Base-by-base conservation (phyloP, 2,797 vertebrate species). In the Falco columbarius region DNA sequence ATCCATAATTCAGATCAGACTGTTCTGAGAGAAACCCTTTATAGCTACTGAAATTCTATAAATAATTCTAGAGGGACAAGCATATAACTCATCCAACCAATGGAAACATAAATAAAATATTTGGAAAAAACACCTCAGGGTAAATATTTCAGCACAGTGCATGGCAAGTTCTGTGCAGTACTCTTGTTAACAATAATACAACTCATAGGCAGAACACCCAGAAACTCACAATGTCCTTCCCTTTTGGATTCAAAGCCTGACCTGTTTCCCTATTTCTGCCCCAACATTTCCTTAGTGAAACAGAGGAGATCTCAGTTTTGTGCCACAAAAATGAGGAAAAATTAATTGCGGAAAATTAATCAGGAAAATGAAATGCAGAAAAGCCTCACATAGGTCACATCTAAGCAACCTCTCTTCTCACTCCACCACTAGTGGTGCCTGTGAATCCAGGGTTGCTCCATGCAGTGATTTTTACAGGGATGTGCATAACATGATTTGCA, bases 1-100 rank as follows among this genome's bases (percentile, higher is more conserved):
- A 96, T 97, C 63, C 86, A 97, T 97, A 96, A 97, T 97, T 96
- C 96, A 96, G 84, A 89, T 74, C 80, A 88, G 95, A 83, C 95
- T 74, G 81, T 92, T 96, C 86, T 49, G 59, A 94, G 77, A 93
- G 86, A 90, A 93, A 91, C 87, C 74, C 95, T 95, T 97, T 72
- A 87, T 85, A 95, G 94, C 95, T 92, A 89, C 95, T 92, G 95
- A 94, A 97, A 93, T 95, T 95, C 94, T 95, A 96, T 96, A 96
- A 97, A 97, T 97, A 95, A 97, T 97, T 97, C 95, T 97, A 74
- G 81, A 94, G 83, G 95, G 95, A 96, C 93, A 96, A 95, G 95
- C 87, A 92, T 70, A 92, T 95, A 97, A 96, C 85, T 96, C 96
- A 96, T 91, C 89, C 92, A 96, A 84, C 94, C 95, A 91, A 79